A percentile compares a stretch with the other conserved stretches of the same genome.
Evolutionary conservation across 2,113 vertebrate genomes (phyloP).

Genomic region (Hucho hucho): DNA sequence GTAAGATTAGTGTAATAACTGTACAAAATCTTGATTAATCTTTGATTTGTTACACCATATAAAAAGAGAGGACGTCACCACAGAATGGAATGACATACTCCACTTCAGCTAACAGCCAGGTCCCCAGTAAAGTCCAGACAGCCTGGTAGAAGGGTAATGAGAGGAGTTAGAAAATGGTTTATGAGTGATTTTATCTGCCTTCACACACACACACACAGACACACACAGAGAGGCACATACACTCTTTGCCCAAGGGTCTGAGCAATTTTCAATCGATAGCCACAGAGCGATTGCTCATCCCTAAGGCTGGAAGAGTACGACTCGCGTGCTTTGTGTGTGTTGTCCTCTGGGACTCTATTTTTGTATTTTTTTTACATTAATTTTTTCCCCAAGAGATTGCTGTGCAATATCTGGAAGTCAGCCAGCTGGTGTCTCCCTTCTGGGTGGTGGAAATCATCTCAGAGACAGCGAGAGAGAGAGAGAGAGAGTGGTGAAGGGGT

Average conservation of each 20-base stretch:
- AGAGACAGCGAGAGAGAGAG: not conserved
- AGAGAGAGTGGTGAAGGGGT: conserved; percentile 19
- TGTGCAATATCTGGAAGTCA: conserved; percentile 34
- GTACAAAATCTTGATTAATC: not conserved
- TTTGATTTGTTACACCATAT: not conserved
- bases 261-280: conserved; percentile 21
- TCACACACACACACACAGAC: conserved; percentile 3
- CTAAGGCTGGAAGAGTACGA: conserved; percentile 3
- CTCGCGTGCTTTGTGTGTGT: conserved; percentile 4
- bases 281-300: conserved; percentile 18
- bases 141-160: conserved; percentile 31
- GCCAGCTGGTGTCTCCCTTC: conserved; percentile 7
- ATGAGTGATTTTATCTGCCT: conserved; percentile 19
- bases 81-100: conserved; percentile 16
- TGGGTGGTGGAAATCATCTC: conserved; percentile 34
- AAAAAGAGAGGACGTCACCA: not conserved
- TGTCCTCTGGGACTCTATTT: conserved; percentile 15
- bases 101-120: conserved; percentile 11
- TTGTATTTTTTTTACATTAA: conserved; percentile 18
- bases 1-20: not conserved
- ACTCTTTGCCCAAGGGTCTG: conserved; percentile 10
- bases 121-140: conserved; percentile 3
- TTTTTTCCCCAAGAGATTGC: conserved; percentile 24
- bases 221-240: not conserved
- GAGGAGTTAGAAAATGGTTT: conserved; percentile 20